Percentiles rank a stretch among this genome's conserved stretches.
Evolutionary conservation across 2,888 invertebrate genomes (phyloP).

Genomic region (Tipula confusa): DNA sequence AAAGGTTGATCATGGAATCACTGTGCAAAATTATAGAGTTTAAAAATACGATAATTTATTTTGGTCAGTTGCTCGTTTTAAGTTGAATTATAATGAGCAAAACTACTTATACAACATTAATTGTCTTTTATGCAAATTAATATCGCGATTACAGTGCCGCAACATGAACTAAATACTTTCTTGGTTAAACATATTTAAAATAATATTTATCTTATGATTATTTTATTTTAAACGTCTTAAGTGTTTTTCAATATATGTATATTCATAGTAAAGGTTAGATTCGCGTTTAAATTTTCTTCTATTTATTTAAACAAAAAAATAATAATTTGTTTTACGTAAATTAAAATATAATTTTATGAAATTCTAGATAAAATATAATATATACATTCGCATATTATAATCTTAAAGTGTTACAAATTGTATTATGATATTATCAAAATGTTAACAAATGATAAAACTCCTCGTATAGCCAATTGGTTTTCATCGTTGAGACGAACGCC

Average conservation of each 20-base stretch:
- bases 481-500: constrained; percentile 65
- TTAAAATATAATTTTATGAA: neutral
- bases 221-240: neutral
- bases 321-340: neutral
- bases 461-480: constrained; percentile 61
- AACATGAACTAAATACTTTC: neutral
- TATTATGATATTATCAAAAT: constrained; percentile 14
- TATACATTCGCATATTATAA: no score
- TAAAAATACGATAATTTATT: neutral
- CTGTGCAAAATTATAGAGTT: neutral
- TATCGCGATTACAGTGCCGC: neutral
- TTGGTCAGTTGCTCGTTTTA: neutral
- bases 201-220: neutral
- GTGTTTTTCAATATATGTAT: neutral
- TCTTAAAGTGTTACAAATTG: neutral
- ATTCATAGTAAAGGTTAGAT: neutral
- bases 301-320: neutral
- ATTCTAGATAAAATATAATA: neutral
- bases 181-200: neutral
- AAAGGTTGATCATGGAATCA: neutral
- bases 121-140: neutral
- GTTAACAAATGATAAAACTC: constrained; percentile 26
- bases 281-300: neutral
- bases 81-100: neutral
- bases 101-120: constrained; percentile 9